Evolutionary conservation across 2,888 invertebrate species (phyloP), one percentile per base, ranked within the genome.

Genomic region (Spodoptera littoralis): DNA sequence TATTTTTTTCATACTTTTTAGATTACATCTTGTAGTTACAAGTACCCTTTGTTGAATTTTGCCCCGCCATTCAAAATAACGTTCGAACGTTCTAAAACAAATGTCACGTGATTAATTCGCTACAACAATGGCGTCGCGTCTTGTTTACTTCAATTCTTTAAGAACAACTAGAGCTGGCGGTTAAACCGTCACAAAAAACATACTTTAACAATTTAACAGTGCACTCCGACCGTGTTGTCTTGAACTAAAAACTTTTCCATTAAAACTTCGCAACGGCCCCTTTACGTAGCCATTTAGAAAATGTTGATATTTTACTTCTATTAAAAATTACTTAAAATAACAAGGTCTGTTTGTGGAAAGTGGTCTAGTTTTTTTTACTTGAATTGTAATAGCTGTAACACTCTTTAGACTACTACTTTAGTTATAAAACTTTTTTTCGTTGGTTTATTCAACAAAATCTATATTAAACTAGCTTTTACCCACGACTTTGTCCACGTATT

Each of bases 161-260:
- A 46, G 75, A 58, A 62, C 36, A 36, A 36, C 36, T 36, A 77
- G 61, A 65, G 56, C 54, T 46, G 60, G 48, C 64, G 60, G 18
- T 64, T 65, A 47, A 41, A 51, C 55, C 48, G 18, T 48, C 41
- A 49, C 62, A 73, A 74, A 76, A 76, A 74, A 74, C 45, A 62
- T 60, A 83, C 81, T 83, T 85, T 76, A 74, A 86, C 86, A 87
- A 87, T 88, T 88, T 84, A 88, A 83, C 87, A 84, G 84, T 84
- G 86, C 85, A 84, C 84, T 85, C 77, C 69, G 64, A 82, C 84
- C 75, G 82, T 87, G 84, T 88, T 85, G 85, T 88, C 87, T 81
- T 78, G 79, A 85, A 89, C 85, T 87, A 73, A 73, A 83, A 91
- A 91, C 89, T 91, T 90, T 91, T 89, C 86, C 88, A 90, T 91